Percentiles rank a stretch among this genome's conserved stretches.
Conservation (phyloP, 2,888 invertebrate genomes). For the Lepidochitona cinerea region DNA sequence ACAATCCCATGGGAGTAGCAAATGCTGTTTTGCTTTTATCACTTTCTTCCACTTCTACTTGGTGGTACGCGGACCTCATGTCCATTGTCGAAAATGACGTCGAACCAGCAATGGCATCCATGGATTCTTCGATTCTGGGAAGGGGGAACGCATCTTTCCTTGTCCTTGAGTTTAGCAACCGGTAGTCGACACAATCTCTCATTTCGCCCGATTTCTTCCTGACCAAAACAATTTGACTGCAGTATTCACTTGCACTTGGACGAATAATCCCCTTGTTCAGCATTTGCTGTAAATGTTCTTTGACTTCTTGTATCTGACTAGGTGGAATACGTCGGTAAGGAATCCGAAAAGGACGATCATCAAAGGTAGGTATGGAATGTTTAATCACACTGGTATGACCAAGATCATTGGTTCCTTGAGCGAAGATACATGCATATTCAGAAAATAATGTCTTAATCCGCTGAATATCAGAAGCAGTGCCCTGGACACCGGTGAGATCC, state of each 20-base stretch:
- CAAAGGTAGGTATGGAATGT: not conserved
- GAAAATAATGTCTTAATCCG: not conserved
- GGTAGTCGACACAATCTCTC: not conserved
- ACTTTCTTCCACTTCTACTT: not conserved
- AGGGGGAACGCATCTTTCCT: not conserved
- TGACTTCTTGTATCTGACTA: not conserved
- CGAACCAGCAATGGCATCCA: not conserved
- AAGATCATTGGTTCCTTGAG: not conserved
- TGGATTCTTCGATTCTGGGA: not conserved
- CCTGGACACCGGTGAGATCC: not conserved
- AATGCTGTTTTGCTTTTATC: not conserved
- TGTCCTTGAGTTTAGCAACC: not conserved
- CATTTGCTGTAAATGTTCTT: not conserved
- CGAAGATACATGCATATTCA: not conserved
- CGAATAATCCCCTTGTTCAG: not conserved
- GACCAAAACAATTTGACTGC: not conserved
- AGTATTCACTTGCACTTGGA: not conserved
- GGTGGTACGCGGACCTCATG: not conserved
- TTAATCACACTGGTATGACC: not conserved
- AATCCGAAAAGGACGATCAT: not conserved
- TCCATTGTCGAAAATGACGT: not conserved
- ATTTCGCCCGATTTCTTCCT: not conserved
- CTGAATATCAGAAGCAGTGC: not conserved
- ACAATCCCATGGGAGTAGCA: not conserved
- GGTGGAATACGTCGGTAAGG: not conserved